Evolutionary conservation across 2,113 vertebrate genomes (phyloP).

Genomic region (Psammodynastes pulverulentus): DNA sequence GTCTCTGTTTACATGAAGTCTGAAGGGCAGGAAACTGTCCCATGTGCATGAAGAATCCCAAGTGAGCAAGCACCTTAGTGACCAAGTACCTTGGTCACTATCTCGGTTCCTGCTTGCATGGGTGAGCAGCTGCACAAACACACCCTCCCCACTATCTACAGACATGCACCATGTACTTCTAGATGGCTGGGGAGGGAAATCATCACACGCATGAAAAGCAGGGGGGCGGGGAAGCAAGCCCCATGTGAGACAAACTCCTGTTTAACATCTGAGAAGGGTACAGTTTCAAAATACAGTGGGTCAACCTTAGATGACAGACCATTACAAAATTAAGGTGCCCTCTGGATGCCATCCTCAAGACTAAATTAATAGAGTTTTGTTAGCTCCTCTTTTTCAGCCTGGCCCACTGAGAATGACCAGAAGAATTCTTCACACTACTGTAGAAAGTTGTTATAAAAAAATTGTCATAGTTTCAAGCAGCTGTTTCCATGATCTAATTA

Average conservation of each 20-base stretch:
- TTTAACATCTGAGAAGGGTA: not conserved
- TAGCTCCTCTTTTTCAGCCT: not conserved
- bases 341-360: not conserved
- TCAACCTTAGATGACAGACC: not conserved
- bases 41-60: not conserved
- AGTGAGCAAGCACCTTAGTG: not conserved
- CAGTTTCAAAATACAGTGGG: not conserved
- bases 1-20: not conserved
- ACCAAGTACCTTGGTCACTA: not conserved
- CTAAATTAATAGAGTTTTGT: not conserved
- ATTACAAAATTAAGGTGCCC: not conserved
- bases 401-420: not conserved
- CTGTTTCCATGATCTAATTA: not conserved
- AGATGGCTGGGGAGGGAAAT: not conserved
- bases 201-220: not conserved
- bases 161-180: not conserved
- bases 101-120: not conserved
- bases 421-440: not conserved
- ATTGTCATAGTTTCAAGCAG: not conserved
- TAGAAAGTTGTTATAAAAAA: not conserved
- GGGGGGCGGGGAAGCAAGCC: not conserved
- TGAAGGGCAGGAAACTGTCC: not conserved
- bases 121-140: not conserved
- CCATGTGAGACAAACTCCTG: not conserved
- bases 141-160: not conserved